Evolutionary conservation across 2,888 invertebrate species (phyloP).

Genomic region (Drosophila ezoana): DNA sequence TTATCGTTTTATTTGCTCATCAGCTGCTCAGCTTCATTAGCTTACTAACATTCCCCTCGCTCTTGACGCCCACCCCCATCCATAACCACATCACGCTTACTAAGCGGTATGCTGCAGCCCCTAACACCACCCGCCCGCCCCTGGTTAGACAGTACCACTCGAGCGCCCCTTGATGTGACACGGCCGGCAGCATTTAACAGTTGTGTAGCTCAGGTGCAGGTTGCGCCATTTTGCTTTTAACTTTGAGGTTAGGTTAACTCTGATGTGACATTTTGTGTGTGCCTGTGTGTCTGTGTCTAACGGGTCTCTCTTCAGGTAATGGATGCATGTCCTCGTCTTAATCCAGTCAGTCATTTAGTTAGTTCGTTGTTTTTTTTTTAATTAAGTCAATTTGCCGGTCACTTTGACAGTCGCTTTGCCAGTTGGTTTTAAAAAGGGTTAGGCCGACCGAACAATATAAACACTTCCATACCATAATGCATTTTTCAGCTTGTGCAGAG

Average conservation of each 20-base stretch:
- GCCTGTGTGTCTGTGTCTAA: slow-evolving; percentile 26
- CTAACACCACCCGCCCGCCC: not conserved
- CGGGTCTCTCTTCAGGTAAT: slow-evolving; percentile 44
- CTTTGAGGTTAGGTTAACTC: slow-evolving; percentile 16
- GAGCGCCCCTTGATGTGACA: slow-evolving; percentile 46
- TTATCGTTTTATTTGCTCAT: slow-evolving; percentile 62
- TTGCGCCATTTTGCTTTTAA: slow-evolving; percentile 32
- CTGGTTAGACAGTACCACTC: slow-evolving; percentile 35
- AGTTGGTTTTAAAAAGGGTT: not conserved
- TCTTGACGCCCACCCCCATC: not conserved
- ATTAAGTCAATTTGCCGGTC: slow-evolving; percentile 14
- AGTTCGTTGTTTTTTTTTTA: not conserved
- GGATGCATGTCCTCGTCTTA: slow-evolving; percentile 31
- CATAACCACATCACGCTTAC: not conserved
- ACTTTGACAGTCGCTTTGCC: slow-evolving; percentile 11
- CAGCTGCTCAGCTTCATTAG: slow-evolving; percentile 62
- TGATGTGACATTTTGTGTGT: slow-evolving; percentile 4
- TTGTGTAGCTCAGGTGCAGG: slow-evolving; percentile 39
- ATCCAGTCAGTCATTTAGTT: slow-evolving; percentile 25
- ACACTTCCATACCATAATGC: slow-evolving; percentile 32
- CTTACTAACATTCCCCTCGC: slow-evolving; percentile 21
- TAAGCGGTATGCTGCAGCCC: too few relatives aligned
- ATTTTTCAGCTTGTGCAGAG: slow-evolving; percentile 53
- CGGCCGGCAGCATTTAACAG: slow-evolving; percentile 42
- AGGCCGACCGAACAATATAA: slow-evolving; percentile 28